Base-by-base conservation (phyloP, 2,888 invertebrate species). In the Ametastegia equiseti region DNA sequence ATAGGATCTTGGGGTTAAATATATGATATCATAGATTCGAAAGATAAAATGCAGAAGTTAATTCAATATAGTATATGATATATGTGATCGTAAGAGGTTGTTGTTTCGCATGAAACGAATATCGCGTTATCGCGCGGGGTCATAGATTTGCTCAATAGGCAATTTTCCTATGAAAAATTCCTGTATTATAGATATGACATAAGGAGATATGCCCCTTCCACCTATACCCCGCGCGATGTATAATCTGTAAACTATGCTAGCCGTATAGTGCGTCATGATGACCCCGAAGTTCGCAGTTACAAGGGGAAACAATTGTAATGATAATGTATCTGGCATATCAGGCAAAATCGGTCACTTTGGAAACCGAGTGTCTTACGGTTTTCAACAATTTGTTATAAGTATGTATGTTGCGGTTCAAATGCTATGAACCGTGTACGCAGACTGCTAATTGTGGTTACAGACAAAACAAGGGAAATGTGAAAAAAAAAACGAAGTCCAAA, bases 181-280 rank as follows among this genome's bases (percentile, higher is more conserved):
- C 9, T 23, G 54, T 19, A 65, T 19, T 13, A 39, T 65, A 67
- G 36, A 15, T 36, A 36, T 11, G 19, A 67, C 7, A 67, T n/a
- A 67, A 60, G 42, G 42, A 42, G 23, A 67, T 23, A 39, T 36
- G 45, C 65, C 78, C 67, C 45, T 27, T 57, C 80, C 63, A 15
- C 23, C 19, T 50, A n/a, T n/a, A n/a, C n/a, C n/a, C 65, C 36
- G 65, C 19, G 9, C 39, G 39, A 67, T 39, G 4, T 39, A 39
- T 36, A 19, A 39, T 60, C 11, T 67, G 7, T 67, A 39, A 67
- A 67, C 19, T 67, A 19, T 23, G 67, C 13, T 11, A 67, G 13
- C 6, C 15, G 5, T 1, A 15, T 15, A 54, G 67, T 67, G 39
- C 67, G 67, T 67, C 67, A 67, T 67, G 3, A 39, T 19, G 36